A percentile compares a stretch with the other conserved stretches of the same genome.
phyloP scores from a whole-genome alignment of 2,113 vertebrate genomes.

The Irena cyanogastra region DNA sequence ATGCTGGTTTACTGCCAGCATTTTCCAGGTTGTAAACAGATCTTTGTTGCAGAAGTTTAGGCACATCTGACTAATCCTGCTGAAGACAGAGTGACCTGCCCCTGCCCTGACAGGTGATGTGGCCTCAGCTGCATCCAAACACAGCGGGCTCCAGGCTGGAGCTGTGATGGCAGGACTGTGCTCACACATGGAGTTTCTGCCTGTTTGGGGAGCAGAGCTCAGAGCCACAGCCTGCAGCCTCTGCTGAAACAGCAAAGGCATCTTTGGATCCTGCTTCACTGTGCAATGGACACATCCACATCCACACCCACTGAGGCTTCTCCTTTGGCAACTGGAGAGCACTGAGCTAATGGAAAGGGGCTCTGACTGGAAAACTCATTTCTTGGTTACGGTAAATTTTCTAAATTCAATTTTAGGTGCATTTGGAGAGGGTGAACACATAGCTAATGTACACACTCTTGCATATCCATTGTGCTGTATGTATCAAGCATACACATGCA shows the following conservation, averaged over 20 bases:
- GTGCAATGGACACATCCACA: accelerated
- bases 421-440: neutral
- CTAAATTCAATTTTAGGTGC: neutral
- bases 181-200: neutral
- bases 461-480: neutral
- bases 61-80: neutral
- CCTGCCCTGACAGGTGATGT: accelerated
- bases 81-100: neutral
- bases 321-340: neutral
- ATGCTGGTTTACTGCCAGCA: neutral
- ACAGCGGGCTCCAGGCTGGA: accelerated
- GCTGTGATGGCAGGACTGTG: neutral
- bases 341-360: neutral
- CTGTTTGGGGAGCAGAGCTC: neutral
- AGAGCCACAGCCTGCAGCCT: neutral
- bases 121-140: neutral
- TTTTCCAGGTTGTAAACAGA: conserved; percentile 1
- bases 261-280: neutral
- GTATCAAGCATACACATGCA: neutral
- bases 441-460: neutral
- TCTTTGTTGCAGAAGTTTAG: neutral
- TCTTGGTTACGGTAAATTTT: neutral
- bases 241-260: neutral
- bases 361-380: neutral
- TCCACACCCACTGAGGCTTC: neutral